Conservation (phyloP, 2,888 invertebrate species). For the Holacanthella duospinosa region DNA sequence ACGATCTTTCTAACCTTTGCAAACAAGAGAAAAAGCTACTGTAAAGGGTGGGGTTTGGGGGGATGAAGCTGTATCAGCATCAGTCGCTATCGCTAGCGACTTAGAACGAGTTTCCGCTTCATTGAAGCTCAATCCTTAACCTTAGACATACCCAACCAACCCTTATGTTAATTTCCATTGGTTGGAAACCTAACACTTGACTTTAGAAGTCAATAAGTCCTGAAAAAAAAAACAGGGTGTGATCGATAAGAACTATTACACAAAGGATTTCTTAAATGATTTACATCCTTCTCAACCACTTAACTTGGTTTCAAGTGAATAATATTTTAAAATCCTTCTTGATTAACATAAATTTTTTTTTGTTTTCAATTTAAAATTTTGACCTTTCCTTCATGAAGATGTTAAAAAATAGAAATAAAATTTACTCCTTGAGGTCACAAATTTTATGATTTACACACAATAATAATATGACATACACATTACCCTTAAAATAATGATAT, state of each 20-base stretch:
- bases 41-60: not conserved
- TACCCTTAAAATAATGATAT: not conserved
- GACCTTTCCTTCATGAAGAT: not conserved
- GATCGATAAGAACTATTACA: not conserved
- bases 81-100: not conserved
- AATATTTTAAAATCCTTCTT: no score
- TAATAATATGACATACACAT: not conserved
- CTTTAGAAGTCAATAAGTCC: no score
- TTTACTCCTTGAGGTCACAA: not conserved
- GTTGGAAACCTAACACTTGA: no score
- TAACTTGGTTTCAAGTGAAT: not conserved
- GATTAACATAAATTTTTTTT: no score
- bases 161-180: no score
- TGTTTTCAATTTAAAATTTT: no score
- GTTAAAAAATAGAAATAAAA: not conserved
- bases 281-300: not conserved
- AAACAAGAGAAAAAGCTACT: not conserved
- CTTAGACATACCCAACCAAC: no score
- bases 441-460: not conserved
- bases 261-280: not conserved
- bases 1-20: no score
- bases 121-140: not conserved
- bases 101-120: not conserved
- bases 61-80: not conserved
- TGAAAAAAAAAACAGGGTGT: not conserved